Percentiles rank a stretch among this genome's conserved stretches.
Conservation (phyloP, 2,797 vertebrate genomes). For the Hoplostethus mediterraneus region DNA sequence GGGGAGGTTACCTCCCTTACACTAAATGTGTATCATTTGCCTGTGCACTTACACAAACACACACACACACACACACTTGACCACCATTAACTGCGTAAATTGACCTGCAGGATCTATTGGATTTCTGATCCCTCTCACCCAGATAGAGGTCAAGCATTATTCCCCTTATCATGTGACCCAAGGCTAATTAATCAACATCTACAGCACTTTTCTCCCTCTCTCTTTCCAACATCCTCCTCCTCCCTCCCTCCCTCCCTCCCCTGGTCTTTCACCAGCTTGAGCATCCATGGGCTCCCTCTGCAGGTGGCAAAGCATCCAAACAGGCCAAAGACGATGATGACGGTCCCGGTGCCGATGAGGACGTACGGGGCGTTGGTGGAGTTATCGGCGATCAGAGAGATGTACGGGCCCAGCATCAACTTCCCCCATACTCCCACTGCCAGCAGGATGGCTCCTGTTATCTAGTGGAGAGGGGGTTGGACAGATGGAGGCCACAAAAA, state of each 20-base stretch:
- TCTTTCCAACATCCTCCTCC: constrained; percentile 10
- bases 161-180: constrained; percentile 52
- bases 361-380: constrained; percentile 99
- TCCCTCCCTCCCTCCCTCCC: background rate
- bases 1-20: constrained; percentile 35
- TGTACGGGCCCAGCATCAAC: constrained; percentile 96
- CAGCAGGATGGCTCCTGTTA: constrained; percentile 97
- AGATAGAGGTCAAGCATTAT: constrained; percentile 64
- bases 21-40: constrained; percentile 31
- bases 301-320: constrained; percentile 99
- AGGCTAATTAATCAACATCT: constrained; percentile 60
- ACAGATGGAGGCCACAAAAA: constrained; percentile 25
- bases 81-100: constrained; percentile 49
- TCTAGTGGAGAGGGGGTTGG: constrained; percentile 80
- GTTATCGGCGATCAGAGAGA: constrained; percentile 98
- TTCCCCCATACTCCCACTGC: constrained; percentile 98
- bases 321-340: constrained; percentile 98
- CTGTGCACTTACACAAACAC: constrained; percentile 1
- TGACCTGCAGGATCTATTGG: constrained; percentile 39
- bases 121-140: constrained; percentile 51
- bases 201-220: constrained; percentile 7
- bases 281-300: constrained; percentile 99
- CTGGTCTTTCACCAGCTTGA: constrained; percentile 92
- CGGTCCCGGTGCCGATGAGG: constrained; percentile 96
- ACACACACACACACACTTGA: constrained; percentile 20